phyloP scores from a whole-genome alignment of 2,113 vertebrate species.

The Tylochromis polylepis region DNA sequence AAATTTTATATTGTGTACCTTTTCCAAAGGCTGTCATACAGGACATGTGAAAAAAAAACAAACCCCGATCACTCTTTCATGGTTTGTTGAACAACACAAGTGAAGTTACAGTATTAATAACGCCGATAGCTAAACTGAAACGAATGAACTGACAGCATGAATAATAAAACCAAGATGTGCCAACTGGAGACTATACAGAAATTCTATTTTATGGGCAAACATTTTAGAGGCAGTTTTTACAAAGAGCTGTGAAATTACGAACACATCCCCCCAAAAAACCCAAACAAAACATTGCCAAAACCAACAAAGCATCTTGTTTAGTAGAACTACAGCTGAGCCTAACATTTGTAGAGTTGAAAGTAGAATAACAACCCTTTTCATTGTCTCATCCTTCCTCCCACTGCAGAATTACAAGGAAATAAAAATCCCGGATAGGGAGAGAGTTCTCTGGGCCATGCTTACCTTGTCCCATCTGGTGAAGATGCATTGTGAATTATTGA shows the following conservation, averaged over 20 bases:
- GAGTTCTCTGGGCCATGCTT: constrained; percentile 34
- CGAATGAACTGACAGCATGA: not conserved
- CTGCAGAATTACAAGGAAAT: constrained; percentile 14
- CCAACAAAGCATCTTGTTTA: not conserved
- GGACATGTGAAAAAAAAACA: not conserved
- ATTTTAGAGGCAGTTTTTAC: not conserved
- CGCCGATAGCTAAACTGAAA: not conserved
- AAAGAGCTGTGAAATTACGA: not conserved
- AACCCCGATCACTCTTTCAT: not conserved
- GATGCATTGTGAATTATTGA: constrained; percentile 67
- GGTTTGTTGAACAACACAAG: not conserved
- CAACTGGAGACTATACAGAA: not conserved
- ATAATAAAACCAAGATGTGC: not conserved
- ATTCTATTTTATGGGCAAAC: not conserved
- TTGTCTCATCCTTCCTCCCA: not conserved
- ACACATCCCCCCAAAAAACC: not conserved
- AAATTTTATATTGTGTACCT: not conserved
- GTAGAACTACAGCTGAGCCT: not conserved
- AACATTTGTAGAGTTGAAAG: not conserved
- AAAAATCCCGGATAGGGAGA: constrained; percentile 5
- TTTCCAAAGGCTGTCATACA: not conserved
- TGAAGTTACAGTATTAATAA: not conserved
- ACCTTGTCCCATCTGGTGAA: constrained; percentile 46
- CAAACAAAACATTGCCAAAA: not conserved
- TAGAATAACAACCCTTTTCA: not conserved